Conservation (phyloP, 2,797 vertebrate species). For the Clamator glandarius region DNA sequence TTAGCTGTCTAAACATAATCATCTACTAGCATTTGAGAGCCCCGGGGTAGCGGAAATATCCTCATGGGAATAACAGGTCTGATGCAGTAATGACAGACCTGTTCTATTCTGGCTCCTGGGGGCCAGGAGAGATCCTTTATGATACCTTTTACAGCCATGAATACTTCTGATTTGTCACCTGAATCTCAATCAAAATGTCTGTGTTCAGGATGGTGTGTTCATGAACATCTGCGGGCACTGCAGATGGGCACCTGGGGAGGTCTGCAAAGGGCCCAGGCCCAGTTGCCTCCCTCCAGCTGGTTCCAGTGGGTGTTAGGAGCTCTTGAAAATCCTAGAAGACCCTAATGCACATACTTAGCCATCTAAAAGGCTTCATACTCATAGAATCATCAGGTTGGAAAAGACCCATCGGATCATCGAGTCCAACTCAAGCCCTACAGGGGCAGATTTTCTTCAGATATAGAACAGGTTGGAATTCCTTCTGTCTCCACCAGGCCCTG, state of each 20-base stretch:
- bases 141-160: neutral
- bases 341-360: neutral
- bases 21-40: neutral
- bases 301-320: neutral
- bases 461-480: neutral
- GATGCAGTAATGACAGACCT: neutral
- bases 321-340: neutral
- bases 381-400: too few species aligned
- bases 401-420: too few species aligned
- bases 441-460: neutral
- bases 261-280: neutral
- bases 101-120: neutral
- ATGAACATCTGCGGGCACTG: neutral
- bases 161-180: neutral
- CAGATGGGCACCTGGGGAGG: neutral
- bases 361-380: neutral
- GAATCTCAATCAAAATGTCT: neutral
- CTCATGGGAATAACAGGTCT: neutral
- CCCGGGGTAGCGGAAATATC: constrained; percentile 6
- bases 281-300: neutral
- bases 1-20: constrained; percentile 48
- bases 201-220: neutral
- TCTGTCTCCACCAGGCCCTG: neutral
- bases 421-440: neutral
- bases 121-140: neutral